Percentiles rank a stretch among this genome's conserved stretches.
Conservation (phyloP, 2,797 vertebrate species). For the Malacoraja senta region DNA sequence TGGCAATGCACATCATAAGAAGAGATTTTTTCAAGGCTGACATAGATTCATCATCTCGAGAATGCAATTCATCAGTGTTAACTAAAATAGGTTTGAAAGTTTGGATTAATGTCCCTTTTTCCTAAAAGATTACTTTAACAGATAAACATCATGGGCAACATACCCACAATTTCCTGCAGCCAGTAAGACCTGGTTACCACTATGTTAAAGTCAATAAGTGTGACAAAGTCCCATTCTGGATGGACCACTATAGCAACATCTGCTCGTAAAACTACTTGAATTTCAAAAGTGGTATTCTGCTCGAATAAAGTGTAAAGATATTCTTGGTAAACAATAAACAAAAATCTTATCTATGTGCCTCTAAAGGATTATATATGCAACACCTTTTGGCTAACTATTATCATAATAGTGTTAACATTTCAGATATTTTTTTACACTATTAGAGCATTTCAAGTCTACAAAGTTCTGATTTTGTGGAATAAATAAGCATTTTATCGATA, state of each 20-base stretch:
- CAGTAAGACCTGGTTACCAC: neutral
- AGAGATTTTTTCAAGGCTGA: neutral
- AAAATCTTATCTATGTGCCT: neutral
- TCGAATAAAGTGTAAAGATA: neutral
- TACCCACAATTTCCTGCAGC: neutral
- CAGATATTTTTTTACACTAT: neutral
- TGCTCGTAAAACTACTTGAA: neutral
- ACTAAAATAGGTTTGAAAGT: neutral
- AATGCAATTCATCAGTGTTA: neutral
- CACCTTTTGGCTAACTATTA: neutral
- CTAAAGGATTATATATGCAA: neutral
- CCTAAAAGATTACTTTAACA: neutral
- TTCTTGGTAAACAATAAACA: neutral
- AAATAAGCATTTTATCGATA: neutral
- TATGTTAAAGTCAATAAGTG: neutral
- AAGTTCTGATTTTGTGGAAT: neutral
- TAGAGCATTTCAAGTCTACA: neutral
- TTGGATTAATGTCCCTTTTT: neutral
- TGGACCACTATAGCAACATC: neutral
- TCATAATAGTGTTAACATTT: neutral
- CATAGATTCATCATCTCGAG: neutral
- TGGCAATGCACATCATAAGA: constrained; percentile 2
- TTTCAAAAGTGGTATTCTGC: neutral
- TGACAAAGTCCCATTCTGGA: too few relatives aligned
- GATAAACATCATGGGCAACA: neutral